A percentile compares a stretch with the other conserved stretches of the same genome.
phyloP scores from a whole-genome alignment of 2,113 vertebrate genomes.

The Hippocampus abdominalis region DNA sequence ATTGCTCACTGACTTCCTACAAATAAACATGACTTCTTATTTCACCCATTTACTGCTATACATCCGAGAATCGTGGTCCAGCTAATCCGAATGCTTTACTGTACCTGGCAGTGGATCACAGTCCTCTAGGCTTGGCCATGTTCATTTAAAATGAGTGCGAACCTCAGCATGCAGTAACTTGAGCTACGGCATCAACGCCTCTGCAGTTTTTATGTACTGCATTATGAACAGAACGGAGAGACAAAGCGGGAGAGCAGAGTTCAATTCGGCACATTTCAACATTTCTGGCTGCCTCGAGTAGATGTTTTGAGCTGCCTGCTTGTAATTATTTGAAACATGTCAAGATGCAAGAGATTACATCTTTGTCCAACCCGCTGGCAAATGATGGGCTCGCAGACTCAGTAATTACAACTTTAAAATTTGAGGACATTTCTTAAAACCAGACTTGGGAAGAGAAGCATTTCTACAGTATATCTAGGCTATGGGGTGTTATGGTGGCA shows the following conservation, averaged over 20 bases:
- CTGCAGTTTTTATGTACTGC: slow-evolving; percentile 2
- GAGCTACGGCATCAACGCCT: slow-evolving; percentile 5
- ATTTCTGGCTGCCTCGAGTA: slow-evolving; percentile 27
- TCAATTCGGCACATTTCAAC: slow-evolving; percentile 3
- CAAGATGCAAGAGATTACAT: slow-evolving; percentile 52
- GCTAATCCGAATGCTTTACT: slow-evolving; percentile 26
- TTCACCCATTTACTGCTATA: not conserved
- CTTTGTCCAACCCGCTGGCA: slow-evolving; percentile 54
- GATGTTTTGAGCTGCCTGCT: slow-evolving; percentile 24
- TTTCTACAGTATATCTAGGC: too few species aligned
- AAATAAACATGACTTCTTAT: slow-evolving; percentile 6
- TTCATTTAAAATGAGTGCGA: slow-evolving; percentile 18
- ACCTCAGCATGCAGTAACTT: slow-evolving; percentile 19
- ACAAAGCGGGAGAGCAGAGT: not conserved
- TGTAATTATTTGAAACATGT: slow-evolving; percentile 61
- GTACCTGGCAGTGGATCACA: slow-evolving; percentile 25
- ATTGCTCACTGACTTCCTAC: too few species aligned
- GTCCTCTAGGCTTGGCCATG: slow-evolving; percentile 16
- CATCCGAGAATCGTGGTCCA: not conserved
- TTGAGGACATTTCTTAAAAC: slow-evolving; percentile 55
- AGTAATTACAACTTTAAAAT: slow-evolving; percentile 72
- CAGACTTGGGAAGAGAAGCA: slow-evolving; percentile 38
- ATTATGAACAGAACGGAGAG: not conserved
- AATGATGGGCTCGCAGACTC: slow-evolving; percentile 49
- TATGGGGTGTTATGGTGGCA: too few species aligned